These are phyloP conservation scores for Sorex maritimensis DNA, from an alignment of 2,797 vertebrate species.

Conservation along the genomic window DNA sequence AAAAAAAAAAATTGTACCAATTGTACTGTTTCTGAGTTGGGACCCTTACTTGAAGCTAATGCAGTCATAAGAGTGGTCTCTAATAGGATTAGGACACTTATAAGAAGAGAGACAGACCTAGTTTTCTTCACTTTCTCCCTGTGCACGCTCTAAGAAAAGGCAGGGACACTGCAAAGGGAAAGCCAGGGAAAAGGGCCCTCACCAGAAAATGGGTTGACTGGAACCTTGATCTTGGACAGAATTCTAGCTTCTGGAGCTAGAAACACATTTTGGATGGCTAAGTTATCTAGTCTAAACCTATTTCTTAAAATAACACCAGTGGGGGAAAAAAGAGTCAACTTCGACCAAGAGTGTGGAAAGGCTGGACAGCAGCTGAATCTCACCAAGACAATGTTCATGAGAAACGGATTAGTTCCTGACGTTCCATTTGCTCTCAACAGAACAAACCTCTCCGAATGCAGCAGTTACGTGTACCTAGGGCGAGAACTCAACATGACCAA, in stretches of 20 bases:
- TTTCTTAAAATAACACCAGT: background rate
- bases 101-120: background rate
- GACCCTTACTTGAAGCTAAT: background rate
- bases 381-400: too few species aligned
- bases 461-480: too few species aligned
- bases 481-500: too few species aligned
- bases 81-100: background rate
- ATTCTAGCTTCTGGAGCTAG: background rate
- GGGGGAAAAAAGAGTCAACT: background rate
- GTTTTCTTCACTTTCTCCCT: background rate
- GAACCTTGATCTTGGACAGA: background rate
- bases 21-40: too few species aligned
- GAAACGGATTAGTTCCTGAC: too few species aligned
- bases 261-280: background rate
- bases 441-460: too few species aligned
- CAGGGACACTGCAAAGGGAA: background rate
- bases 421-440: too few species aligned
- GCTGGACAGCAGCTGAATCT: too few species aligned
- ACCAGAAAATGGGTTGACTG: slow-evolving; percentile 1
- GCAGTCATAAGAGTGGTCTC: background rate
- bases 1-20: too few species aligned
- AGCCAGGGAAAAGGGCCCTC: background rate
- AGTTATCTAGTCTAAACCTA: background rate
- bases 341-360: too few species aligned
- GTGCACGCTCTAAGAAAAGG: background rate